phyloP scores from a whole-genome alignment of 2,888 invertebrate species.

The Cheilosia variabilis region DNA sequence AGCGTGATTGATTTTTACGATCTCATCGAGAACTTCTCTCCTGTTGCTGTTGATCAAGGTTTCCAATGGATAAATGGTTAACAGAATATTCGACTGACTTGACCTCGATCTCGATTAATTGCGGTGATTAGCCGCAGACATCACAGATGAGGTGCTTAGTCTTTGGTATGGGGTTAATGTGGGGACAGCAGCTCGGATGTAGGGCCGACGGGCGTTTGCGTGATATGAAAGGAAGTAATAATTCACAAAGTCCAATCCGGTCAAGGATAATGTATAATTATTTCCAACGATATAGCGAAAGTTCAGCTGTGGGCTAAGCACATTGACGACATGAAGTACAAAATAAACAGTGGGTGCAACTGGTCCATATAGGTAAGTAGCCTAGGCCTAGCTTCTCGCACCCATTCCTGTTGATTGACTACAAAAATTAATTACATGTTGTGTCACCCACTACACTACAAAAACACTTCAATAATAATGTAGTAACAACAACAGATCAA shows the following conservation, averaged over 20 bases:
- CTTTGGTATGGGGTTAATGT: not conserved
- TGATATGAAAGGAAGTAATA: conserved; percentile 41
- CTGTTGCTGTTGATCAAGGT: conserved; percentile 36
- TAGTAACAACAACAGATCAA: too few relatives aligned
- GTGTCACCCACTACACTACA: too few relatives aligned
- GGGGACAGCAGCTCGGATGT: not conserved
- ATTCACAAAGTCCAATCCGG: conserved; percentile 1
- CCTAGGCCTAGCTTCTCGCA: too few relatives aligned
- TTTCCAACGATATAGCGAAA: not conserved
- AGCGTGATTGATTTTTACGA: conserved; percentile 52
- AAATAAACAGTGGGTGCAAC: too few relatives aligned
- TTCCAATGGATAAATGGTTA: conserved; percentile 49
- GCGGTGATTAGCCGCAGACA: conserved; percentile 44
- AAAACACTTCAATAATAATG: too few relatives aligned
- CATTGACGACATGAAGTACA: too few relatives aligned
- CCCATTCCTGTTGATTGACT: too few relatives aligned
- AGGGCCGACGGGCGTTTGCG: conserved; percentile 16
- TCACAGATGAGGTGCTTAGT: conserved; percentile 9
- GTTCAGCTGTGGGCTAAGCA: too few relatives aligned
- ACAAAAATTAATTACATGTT: too few relatives aligned
- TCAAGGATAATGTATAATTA: conserved; percentile 34
- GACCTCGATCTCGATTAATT: conserved; percentile 71
- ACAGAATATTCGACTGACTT: conserved; percentile 50
- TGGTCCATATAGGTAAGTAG: too few relatives aligned
- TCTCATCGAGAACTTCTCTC: conserved; percentile 56